Evolutionary conservation across 2,797 vertebrate genomes (phyloP).

Genomic region (Florisuga fusca): DNA sequence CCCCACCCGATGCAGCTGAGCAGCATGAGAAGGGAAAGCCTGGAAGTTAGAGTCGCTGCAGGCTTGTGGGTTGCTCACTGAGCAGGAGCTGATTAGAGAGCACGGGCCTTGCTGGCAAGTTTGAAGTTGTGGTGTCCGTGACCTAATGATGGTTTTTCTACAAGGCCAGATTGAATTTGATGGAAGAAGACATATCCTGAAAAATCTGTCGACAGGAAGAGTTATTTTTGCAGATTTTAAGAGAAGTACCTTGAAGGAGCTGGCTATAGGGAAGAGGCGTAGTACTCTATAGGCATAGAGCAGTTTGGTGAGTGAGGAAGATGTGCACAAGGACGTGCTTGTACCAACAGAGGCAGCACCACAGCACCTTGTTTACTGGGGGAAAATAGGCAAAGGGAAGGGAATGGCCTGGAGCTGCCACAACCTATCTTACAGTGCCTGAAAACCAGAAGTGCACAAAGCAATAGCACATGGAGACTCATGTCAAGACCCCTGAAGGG

Average conservation of each 20-base stretch:
- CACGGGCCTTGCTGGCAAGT: neutral
- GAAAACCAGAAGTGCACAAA: neutral
- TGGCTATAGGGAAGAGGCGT: neutral
- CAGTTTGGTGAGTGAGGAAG: neutral
- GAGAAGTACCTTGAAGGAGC: neutral
- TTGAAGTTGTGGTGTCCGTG: rapidly evolving
- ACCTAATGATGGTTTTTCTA: neutral
- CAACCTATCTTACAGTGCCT: neutral
- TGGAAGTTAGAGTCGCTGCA: rapidly evolving
- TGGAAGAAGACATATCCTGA: neutral
- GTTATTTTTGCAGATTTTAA: neutral
- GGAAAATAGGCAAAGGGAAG: neutral
- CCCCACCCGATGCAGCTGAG: neutral
- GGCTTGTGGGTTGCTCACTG: neutral
- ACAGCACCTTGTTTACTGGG: rapidly evolving
- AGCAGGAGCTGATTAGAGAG: neutral
- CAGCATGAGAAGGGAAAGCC: neutral
- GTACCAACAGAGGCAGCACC: neutral
- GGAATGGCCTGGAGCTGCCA: neutral
- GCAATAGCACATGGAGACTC: neutral
- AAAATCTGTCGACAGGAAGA: neutral
- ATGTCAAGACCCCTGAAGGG: neutral
- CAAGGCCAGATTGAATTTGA: neutral
- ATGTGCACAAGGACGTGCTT: rapidly evolving
- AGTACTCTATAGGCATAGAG: neutral